Conservation (phyloP, 2,113 vertebrate genomes). For the Albula glossodonta region DNA sequence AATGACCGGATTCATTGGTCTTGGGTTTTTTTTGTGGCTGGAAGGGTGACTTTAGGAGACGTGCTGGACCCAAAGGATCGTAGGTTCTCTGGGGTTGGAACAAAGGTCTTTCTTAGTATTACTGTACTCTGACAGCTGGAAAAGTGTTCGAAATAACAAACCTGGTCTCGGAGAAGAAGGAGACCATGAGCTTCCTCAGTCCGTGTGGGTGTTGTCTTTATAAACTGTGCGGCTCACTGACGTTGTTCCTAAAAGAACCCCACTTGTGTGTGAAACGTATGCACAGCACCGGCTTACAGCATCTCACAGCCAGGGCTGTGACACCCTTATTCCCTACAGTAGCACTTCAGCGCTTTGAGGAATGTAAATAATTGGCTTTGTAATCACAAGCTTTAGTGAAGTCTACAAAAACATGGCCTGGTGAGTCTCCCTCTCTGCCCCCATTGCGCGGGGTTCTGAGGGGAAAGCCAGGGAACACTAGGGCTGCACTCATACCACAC, state of each 20-base stretch:
- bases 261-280: background rate
- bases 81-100: background rate
- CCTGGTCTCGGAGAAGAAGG: background rate
- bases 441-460: background rate
- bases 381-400: slow-evolving; percentile 69
- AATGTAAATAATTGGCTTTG: slow-evolving; percentile 70
- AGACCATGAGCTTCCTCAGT: background rate
- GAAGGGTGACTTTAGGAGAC: background rate
- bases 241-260: background rate
- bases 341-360: slow-evolving; percentile 56
- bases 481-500: background rate
- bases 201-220: background rate
- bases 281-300: background rate
- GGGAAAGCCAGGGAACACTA: no score
- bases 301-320: background rate
- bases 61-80: background rate
- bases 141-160: background rate
- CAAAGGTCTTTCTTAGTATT: background rate
- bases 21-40: background rate
- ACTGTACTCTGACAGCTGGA: background rate
- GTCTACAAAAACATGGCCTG: slow-evolving; percentile 50
- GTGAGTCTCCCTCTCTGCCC: background rate
- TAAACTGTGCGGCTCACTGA: background rate
- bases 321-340: background rate
- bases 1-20: background rate